These are phyloP conservation scores for Pentamera pediparva DNA, from an alignment of 53 echinoderm and acorn worm genomes.

Conservation along the genomic window DNA sequence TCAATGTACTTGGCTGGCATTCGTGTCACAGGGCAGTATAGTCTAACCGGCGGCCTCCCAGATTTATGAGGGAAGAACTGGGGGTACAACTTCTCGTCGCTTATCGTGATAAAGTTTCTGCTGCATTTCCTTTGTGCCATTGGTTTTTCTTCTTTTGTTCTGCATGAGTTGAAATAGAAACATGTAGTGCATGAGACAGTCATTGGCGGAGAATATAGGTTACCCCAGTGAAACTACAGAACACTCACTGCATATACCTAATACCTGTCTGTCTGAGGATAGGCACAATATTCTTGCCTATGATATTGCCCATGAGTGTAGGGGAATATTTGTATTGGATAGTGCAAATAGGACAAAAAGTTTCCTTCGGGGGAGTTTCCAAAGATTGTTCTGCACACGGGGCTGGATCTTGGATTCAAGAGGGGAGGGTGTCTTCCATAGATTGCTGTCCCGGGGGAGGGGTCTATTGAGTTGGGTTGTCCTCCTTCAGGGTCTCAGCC, in stretches of 20 bases:
- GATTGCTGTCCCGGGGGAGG: no score
- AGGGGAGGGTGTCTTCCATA: no score
- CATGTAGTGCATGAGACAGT: background rate
- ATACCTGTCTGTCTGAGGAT: background rate
- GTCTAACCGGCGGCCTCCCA: slow-evolving; percentile 59
- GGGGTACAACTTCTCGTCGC: slow-evolving; percentile 63
- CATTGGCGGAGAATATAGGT: background rate
- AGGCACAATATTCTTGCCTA: no score
- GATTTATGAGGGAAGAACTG: slow-evolving; percentile 61
- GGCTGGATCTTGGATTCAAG: no score
- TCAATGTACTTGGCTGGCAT: slow-evolving; percentile 86
- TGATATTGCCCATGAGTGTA: no score
- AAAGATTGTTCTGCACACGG: no score
- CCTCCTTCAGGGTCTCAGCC: no score
- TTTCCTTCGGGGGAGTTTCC: no score
- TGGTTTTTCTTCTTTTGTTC: slow-evolving; percentile 12
- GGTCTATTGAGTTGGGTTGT: no score
- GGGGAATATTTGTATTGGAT: no score
- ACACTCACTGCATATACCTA: background rate
- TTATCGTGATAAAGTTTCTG: slow-evolving; percentile 90
- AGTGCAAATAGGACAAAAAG: no score
- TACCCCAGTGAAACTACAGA: background rate
- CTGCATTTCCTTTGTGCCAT: slow-evolving; percentile 53
- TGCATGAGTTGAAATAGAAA: background rate
- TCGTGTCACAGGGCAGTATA: slow-evolving; percentile 81